Evolutionary conservation across 1,140 invertebrate genomes (phyloP).

Genomic region (Cherax destructor): DNA sequence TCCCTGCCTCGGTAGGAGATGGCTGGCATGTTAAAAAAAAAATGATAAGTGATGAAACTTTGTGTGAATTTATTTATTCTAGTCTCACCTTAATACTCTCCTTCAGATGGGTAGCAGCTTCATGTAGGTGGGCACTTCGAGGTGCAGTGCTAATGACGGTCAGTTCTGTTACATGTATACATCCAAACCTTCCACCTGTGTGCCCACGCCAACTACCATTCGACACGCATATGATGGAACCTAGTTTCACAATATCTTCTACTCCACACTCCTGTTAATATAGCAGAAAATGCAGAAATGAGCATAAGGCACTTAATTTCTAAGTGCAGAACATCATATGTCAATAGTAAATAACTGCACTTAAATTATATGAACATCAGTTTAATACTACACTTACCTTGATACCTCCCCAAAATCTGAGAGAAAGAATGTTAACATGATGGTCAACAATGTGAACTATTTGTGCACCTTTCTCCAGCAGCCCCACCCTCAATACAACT

Average conservation of each 20-base stretch:
- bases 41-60: too few species aligned
- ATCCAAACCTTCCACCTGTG: slow-evolving; percentile 36
- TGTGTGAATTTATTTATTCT: too few species aligned
- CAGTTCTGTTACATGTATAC: slow-evolving; percentile 40
- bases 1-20: too few species aligned
- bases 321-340: not conserved
- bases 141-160: slow-evolving; percentile 11
- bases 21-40: too few species aligned
- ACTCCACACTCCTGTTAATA: slow-evolving; percentile 44
- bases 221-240: slow-evolving; percentile 5
- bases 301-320: not conserved
- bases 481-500: slow-evolving; percentile 35
- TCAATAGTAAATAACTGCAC: too few species aligned
- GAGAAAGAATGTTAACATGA: slow-evolving; percentile 39
- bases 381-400: slow-evolving; percentile 24
- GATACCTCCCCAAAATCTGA: slow-evolving; percentile 39
- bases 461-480: slow-evolving; percentile 1
- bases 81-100: slow-evolving; percentile 44
- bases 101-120: slow-evolving; percentile 28
- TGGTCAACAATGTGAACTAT: slow-evolving; percentile 47
- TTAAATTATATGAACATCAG: too few species aligned
- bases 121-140: slow-evolving; percentile 35
- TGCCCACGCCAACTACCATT: slow-evolving; percentile 54
- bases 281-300: too few species aligned
- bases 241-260: slow-evolving; percentile 27